Percentiles rank a stretch among this genome's conserved stretches.
Conservation (phyloP, 1,140 invertebrate species). For the Cherax quadricarinatus region DNA sequence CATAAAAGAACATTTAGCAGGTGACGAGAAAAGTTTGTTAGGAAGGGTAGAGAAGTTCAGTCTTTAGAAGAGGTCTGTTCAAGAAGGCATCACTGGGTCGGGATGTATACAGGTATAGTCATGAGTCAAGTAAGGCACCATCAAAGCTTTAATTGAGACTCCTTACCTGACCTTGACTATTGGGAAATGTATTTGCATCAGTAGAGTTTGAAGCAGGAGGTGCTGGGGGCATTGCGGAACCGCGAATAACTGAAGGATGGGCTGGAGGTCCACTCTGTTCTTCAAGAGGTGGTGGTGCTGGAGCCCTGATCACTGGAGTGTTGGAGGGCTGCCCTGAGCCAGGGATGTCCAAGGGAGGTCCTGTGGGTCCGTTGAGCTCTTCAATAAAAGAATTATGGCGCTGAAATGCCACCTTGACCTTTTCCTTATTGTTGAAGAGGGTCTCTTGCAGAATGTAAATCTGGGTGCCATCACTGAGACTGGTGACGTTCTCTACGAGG, state of each 20-base stretch:
- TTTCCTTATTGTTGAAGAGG: conserved; percentile 24
- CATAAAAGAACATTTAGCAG: no score
- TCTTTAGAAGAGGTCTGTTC: not conserved
- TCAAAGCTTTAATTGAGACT: not conserved
- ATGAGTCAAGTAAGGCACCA: not conserved
- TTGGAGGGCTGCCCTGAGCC: not conserved
- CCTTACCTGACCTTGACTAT: not conserved
- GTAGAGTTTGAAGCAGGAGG: not conserved
- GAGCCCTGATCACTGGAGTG: not conserved
- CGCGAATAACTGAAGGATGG: not conserved
- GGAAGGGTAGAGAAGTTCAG: not conserved
- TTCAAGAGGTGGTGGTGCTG: conserved; percentile 11
- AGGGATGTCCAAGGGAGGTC: conserved; percentile 16
- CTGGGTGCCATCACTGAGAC: conserved; percentile 8
- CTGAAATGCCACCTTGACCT: not conserved
- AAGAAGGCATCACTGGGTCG: no score
- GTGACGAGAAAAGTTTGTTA: not conserved
- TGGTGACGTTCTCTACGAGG: not conserved
- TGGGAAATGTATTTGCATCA: not conserved
- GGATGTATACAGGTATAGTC: no score
- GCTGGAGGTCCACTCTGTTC: conserved; percentile 1
- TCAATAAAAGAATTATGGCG: not conserved
- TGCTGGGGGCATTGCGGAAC: not conserved
- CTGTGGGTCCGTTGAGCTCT: conserved; percentile 13
- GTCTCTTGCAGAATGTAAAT: conserved; percentile 22